phyloP scores from a whole-genome alignment of 2,888 invertebrate species.

The Loripinus fragilis region DNA sequence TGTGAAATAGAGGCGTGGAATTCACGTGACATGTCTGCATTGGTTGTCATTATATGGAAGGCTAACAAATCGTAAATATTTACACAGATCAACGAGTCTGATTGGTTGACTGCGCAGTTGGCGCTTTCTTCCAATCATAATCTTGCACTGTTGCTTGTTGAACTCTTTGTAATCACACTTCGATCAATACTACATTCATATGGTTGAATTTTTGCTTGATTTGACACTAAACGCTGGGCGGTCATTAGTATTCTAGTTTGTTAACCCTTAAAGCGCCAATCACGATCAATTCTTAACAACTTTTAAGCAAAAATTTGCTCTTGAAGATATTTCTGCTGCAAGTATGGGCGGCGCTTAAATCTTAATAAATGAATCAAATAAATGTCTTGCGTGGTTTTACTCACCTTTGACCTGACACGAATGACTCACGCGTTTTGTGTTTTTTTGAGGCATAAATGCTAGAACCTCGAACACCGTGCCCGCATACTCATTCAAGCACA shows the following conservation, averaged over 20 bases:
- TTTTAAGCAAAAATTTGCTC: too few species aligned
- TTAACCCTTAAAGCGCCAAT: too few species aligned
- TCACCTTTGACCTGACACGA: not conserved
- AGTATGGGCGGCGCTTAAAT: too few species aligned
- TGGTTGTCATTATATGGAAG: conserved; percentile 15
- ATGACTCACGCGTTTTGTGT: not conserved
- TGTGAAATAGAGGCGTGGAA: conserved; percentile 38
- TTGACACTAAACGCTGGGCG: conserved; percentile 55
- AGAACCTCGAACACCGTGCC: too few species aligned
- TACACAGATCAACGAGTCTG: too few species aligned
- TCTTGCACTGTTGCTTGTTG: not conserved
- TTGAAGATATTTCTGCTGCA: too few species aligned
- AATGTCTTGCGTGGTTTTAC: conserved; percentile 1
- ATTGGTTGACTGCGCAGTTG: too few species aligned
- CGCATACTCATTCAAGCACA: too few species aligned
- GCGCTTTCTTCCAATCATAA: too few species aligned
- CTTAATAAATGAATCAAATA: conserved; percentile 4
- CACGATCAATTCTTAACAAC: too few species aligned
- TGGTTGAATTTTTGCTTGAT: conserved; percentile 48
- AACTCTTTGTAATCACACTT: conserved; percentile 1
- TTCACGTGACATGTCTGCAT: conserved; percentile 40
- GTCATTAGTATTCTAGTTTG: conserved; percentile 49
- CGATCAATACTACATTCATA: conserved; percentile 17
- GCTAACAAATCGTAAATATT: not conserved
- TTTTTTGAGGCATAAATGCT: not conserved